A percentile compares a stretch with the other conserved stretches of the same genome.
phyloP scores from a whole-genome alignment of 2,797 vertebrate genomes.

The Peromyscus nudipes region DNA sequence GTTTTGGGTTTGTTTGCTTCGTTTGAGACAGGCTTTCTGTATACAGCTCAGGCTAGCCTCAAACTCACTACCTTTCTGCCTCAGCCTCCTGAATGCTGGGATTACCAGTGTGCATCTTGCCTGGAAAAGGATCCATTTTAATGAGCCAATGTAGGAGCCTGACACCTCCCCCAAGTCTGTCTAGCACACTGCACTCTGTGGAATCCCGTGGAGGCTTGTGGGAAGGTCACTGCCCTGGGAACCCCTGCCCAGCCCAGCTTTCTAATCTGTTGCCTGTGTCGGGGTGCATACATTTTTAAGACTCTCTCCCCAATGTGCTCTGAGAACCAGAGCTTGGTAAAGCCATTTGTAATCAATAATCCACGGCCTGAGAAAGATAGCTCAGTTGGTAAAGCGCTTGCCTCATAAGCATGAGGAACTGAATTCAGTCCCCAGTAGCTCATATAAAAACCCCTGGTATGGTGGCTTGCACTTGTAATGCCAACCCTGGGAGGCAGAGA shows the following conservation, averaged over 20 bases:
- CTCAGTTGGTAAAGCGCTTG: neutral
- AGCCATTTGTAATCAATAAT: neutral
- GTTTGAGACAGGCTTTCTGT: neutral
- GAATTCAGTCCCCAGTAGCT: neutral
- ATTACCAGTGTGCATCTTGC: neutral
- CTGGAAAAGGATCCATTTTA: neutral
- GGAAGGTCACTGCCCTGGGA: neutral
- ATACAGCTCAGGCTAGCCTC: neutral
- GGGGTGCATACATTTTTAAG: neutral
- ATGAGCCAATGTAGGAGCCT: neutral
- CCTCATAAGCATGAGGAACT: neutral
- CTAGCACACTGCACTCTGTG: too few relatives aligned
- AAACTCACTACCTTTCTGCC: neutral
- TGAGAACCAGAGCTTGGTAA: neutral
- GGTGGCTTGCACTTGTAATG: neutral
- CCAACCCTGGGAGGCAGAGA: neutral
- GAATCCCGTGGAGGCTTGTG: neutral
- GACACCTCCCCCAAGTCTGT: neutral
- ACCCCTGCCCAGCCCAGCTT: neutral
- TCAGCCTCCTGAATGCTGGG: neutral
- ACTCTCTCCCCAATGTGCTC: neutral
- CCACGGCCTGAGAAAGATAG: neutral
- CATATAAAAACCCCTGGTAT: neutral
- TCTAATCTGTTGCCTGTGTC: neutral
- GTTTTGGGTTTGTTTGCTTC: neutral